A percentile compares a stretch with the other conserved stretches of the same genome.
Evolutionary conservation across 2,113 vertebrate genomes (phyloP).

Genomic region (Arenaria interpres): DNA sequence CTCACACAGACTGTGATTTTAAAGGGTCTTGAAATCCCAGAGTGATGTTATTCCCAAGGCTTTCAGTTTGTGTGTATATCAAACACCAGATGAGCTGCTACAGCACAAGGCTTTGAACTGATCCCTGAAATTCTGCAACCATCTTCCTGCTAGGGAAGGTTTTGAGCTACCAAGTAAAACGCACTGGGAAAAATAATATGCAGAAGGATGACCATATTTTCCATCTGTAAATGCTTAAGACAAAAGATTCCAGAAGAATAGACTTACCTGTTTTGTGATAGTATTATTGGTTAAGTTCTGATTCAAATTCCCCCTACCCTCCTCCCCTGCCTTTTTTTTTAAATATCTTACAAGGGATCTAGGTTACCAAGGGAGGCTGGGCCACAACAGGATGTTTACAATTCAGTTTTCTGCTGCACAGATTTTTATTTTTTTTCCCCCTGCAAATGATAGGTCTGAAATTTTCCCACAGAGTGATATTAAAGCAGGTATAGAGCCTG

Average conservation of each 20-base stretch:
- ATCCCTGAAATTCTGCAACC: not conserved
- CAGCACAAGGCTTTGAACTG: not conserved
- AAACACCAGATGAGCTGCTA: conserved; percentile 5
- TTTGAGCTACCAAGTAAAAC: conserved; percentile 19
- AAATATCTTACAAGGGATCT: not conserved
- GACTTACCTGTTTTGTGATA: not conserved
- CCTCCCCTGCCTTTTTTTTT: not conserved
- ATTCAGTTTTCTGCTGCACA: not conserved
- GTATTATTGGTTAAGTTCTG: not conserved
- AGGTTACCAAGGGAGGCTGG: not conserved
- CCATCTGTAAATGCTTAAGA: conserved; percentile 37
- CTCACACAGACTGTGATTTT: not conserved
- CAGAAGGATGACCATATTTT: conserved; percentile 1
- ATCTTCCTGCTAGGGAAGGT: not conserved
- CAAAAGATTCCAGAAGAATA: not conserved
- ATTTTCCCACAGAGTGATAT: not conserved
- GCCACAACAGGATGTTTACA: not conserved
- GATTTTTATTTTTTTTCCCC: not conserved
- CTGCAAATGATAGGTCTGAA: not conserved
- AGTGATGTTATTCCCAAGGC: not conserved
- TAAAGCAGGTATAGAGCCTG: not conserved
- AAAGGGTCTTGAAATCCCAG: not conserved
- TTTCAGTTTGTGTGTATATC: not conserved
- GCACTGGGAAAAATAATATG: conserved; percentile 28
- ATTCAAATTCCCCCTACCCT: not conserved